Evolutionary conservation across 2,113 vertebrate genomes (phyloP).

Genomic region (Psettodes erumei): DNA sequence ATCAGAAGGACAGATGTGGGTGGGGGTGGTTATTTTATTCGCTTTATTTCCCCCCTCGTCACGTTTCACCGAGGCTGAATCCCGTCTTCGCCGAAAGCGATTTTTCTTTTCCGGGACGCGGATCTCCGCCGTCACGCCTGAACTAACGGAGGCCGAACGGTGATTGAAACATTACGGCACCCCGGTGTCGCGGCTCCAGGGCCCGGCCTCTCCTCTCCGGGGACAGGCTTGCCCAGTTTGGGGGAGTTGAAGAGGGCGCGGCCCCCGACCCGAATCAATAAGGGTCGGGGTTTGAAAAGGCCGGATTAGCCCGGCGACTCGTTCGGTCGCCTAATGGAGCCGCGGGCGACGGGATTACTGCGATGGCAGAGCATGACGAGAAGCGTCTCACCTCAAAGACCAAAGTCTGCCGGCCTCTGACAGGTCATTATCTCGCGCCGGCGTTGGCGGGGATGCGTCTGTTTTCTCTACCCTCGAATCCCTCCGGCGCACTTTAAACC

Average conservation of each 20-base stretch:
- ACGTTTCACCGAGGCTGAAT: background rate
- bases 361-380: constrained; percentile 61
- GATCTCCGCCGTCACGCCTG: constrained; percentile 28
- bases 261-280: constrained; percentile 65
- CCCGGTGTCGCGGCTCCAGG: constrained; percentile 48
- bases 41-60: no score
- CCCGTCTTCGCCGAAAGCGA: background rate
- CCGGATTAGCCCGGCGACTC: constrained; percentile 56
- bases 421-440: constrained; percentile 44
- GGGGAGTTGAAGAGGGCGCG: constrained; percentile 37
- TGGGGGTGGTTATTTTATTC: no score
- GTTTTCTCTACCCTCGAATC: constrained; percentile 1
- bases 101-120: background rate
- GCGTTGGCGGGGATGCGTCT: background rate
- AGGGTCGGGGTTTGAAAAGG: constrained; percentile 66
- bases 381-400: constrained; percentile 50
- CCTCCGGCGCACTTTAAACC: background rate
- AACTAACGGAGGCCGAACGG: no score
- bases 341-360: constrained; percentile 50
- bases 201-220: constrained; percentile 29
- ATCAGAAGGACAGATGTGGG: no score
- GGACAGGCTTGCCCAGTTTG: constrained; percentile 29
- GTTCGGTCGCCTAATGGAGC: constrained; percentile 58
- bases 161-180: constrained; percentile 66
- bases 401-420: constrained; percentile 15